A percentile compares a stretch with the other conserved stretches of the same genome.
These are phyloP conservation scores for Labrus mixtus DNA, from an alignment of 2,113 vertebrate species.

Conservation along the genomic window DNA sequence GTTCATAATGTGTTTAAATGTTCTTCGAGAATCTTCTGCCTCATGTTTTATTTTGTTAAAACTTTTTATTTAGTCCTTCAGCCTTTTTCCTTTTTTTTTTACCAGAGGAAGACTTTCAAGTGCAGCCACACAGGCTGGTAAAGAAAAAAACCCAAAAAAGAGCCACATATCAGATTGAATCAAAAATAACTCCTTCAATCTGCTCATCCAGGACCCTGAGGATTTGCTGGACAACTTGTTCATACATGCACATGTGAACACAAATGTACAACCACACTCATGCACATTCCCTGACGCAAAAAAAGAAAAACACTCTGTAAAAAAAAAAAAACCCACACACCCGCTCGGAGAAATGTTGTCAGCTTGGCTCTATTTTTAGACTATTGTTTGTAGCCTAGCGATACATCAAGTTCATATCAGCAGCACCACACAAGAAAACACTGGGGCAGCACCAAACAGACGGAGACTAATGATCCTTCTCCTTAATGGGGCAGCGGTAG, in stretches of 20 bases:
- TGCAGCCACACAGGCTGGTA: conserved; percentile 14
- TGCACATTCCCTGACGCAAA: conserved; percentile 40
- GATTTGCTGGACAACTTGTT: conserved; percentile 42
- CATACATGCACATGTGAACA: conserved; percentile 12
- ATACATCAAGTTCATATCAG: conserved; percentile 78
- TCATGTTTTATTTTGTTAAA: not conserved
- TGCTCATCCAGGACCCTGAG: conserved; percentile 11
- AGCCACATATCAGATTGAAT: conserved; percentile 34
- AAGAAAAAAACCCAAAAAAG: conserved; percentile 22
- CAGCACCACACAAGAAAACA: conserved; percentile 59
- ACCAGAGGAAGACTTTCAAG: not conserved
- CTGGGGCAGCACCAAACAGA: conserved; percentile 72
- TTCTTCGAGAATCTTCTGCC: not conserved
- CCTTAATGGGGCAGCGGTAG: conserved; percentile 62
- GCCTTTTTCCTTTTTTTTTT: conserved; percentile 2
- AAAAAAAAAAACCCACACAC: conserved; percentile 2
- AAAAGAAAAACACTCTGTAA: conserved; percentile 7
- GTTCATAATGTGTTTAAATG: not conserved
- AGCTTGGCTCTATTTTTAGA: conserved; percentile 68
- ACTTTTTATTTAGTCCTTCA: not conserved
- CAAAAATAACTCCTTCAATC: conserved; percentile 25
- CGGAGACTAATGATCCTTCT: conserved; percentile 72
- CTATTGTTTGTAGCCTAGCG: conserved; percentile 73
- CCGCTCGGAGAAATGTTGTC: conserved; percentile 39
- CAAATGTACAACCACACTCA: not conserved